Conservation (phyloP, 2,797 vertebrate genomes). For the Crypturellus tataupa region DNA sequence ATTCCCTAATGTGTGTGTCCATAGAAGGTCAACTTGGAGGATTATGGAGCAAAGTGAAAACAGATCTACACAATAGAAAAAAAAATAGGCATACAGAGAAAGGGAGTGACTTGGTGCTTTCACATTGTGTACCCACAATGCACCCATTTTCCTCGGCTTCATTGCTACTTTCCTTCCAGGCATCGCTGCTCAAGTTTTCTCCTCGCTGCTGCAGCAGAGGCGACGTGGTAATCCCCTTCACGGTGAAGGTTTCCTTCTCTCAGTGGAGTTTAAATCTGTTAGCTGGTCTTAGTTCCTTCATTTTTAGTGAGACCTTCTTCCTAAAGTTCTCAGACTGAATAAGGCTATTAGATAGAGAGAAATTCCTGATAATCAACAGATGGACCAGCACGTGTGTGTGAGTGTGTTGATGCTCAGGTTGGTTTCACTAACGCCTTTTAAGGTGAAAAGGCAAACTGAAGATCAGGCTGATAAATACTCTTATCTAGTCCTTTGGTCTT, state of each 20-base stretch:
- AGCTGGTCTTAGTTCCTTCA: background rate
- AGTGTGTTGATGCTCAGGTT: background rate
- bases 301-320: background rate
- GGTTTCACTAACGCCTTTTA: background rate
- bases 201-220: background rate
- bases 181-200: background rate
- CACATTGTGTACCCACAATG: background rate
- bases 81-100: background rate
- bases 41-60: background rate
- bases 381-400: background rate
- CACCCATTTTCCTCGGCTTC: conserved; percentile 38
- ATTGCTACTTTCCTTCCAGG: conserved; percentile 16
- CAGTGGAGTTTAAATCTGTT: background rate
- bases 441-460: background rate
- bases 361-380: background rate
- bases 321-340: background rate
- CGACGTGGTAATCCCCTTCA: rapidly evolving
- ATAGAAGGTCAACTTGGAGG: conserved; percentile 25
- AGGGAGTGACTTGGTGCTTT: conserved; percentile 21
- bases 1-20: conserved; percentile 40
- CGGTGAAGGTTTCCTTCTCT: background rate
- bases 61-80: conserved; percentile 29
- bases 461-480: background rate
- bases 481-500: background rate
- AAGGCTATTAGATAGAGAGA: background rate